phyloP scores from a whole-genome alignment of 2,888 invertebrate genomes.

The Synanthedon formicaeformis region DNA sequence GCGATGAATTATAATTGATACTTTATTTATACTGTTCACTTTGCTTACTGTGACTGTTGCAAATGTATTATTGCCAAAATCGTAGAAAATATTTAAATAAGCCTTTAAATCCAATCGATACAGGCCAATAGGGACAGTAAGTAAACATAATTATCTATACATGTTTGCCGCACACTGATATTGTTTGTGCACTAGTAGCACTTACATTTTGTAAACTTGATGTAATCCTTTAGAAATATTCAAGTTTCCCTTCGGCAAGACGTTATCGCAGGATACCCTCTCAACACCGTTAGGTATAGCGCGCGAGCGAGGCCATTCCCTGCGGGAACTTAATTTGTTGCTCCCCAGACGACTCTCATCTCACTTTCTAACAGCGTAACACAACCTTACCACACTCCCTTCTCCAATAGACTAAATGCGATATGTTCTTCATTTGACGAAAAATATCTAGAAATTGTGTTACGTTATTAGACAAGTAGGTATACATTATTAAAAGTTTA shows the following conservation, averaged over 20 bases:
- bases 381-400: conserved; percentile 62
- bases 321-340: conserved; percentile 70
- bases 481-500: conserved; percentile 42
- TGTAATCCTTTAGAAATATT: conserved; percentile 63
- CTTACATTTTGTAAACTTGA: conserved; percentile 57
- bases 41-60: too few relatives aligned
- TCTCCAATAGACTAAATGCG: conserved; percentile 14
- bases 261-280: conserved; percentile 57
- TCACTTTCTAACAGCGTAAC: conserved; percentile 69
- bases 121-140: too few relatives aligned
- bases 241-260: conserved; percentile 62
- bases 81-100: too few relatives aligned
- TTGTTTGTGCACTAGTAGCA: conserved; percentile 36
- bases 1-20: too few relatives aligned
- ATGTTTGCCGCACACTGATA: too few relatives aligned
- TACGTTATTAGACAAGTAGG: conserved; percentile 8
- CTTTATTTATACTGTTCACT: too few relatives aligned
- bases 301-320: conserved; percentile 38
- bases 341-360: conserved; percentile 69
- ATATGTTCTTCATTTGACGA: neutral
- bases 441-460: too few relatives aligned
- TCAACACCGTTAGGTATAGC: conserved; percentile 31
- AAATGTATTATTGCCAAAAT: too few relatives aligned
- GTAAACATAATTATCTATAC: too few relatives aligned
- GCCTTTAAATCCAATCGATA: too few relatives aligned